These are phyloP conservation scores for Callorhinus ursinus DNA, from an alignment of 2,113 vertebrate genomes.

Conservation along the genomic window DNA sequence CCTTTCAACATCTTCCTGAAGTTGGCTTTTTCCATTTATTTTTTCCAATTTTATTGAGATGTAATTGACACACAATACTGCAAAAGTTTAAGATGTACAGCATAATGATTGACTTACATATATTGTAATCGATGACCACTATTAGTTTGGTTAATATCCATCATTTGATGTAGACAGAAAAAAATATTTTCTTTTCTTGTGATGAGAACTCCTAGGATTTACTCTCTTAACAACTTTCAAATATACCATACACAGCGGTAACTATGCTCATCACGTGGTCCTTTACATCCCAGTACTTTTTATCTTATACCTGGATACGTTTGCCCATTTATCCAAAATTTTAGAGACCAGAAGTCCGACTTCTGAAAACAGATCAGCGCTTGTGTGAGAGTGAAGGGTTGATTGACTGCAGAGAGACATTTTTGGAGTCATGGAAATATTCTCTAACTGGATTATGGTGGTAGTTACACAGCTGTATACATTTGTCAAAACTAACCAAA, in stretches of 20 bases:
- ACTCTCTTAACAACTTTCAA: background rate
- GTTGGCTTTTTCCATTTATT: too few relatives aligned
- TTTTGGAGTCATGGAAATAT: background rate
- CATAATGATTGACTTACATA: rapidly evolving
- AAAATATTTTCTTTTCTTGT: background rate
- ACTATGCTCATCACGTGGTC: rapidly evolving
- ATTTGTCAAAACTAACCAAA: background rate
- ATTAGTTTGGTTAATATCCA: background rate
- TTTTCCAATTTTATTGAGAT: background rate
- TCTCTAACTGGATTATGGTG: background rate
- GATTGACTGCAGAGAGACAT: background rate
- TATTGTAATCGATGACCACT: background rate
- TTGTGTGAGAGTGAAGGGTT: too few relatives aligned
- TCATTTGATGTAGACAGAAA: background rate
- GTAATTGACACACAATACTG: background rate
- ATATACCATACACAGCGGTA: rapidly evolving
- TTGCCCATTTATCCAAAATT: background rate
- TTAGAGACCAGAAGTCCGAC: background rate
- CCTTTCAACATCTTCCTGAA: background rate
- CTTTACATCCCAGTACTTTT: background rate
- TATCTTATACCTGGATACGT: background rate
- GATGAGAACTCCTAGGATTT: background rate
- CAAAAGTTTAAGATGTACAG: rapidly evolving
- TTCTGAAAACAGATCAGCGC: rapidly evolving
- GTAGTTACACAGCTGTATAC: background rate